Evolutionary conservation across 2,888 invertebrate species (phyloP).

Genomic region (Microplitis deprimator): DNA sequence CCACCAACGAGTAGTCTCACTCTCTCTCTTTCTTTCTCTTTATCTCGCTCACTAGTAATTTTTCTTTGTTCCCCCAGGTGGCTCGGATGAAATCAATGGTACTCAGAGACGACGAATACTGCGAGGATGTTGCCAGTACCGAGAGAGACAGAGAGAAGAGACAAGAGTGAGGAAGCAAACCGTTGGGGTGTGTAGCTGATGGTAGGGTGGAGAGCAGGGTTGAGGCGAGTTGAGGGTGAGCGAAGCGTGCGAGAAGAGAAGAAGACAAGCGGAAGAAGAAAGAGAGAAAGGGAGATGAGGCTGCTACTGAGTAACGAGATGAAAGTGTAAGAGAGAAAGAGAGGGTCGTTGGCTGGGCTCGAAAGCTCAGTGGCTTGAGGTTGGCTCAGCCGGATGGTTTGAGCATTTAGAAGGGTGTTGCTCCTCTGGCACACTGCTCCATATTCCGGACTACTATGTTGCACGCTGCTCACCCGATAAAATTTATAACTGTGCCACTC

Average conservation of each 20-base stretch:
- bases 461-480: slow-evolving; percentile 5
- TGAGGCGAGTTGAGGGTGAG: slow-evolving; percentile 8
- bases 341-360: slow-evolving; percentile 33
- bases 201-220: slow-evolving; percentile 1
- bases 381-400: slow-evolving; percentile 48
- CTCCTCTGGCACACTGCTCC: slow-evolving; percentile 65
- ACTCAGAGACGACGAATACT: slow-evolving; percentile 19
- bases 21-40: background rate
- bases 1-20: slow-evolving; percentile 24
- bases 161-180: slow-evolving; percentile 32
- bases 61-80: slow-evolving; percentile 18
- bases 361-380: slow-evolving; percentile 41
- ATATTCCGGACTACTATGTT: slow-evolving; percentile 56
- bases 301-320: background rate
- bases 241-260: background rate
- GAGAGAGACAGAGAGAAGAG: slow-evolving; percentile 4
- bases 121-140: background rate
- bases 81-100: slow-evolving; percentile 40
- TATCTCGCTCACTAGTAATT: background rate
- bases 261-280: background rate
- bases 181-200: slow-evolving; percentile 13
- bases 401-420: slow-evolving; percentile 60
- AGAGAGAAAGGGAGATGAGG: slow-evolving; percentile 7
- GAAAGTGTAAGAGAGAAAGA: slow-evolving; percentile 5
- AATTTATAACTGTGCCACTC: slow-evolving; percentile 3